phyloP scores from a whole-genome alignment of 1,140 invertebrate species.

The Brachionus manjavacas region DNA sequence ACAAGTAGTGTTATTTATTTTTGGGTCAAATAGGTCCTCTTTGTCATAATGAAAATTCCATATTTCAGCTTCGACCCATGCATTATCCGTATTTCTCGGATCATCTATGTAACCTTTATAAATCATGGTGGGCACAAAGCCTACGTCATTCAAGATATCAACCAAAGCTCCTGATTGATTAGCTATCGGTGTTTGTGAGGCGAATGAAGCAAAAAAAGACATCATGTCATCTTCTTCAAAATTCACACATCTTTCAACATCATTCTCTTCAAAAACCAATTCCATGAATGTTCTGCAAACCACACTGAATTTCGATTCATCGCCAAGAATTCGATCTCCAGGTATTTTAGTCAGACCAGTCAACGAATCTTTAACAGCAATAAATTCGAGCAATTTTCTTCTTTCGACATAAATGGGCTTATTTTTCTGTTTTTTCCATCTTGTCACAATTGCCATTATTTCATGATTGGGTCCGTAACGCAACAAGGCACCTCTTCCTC shows the following conservation, averaged over 20 bases:
- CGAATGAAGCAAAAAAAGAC: slow-evolving; percentile 60
- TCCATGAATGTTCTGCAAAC: slow-evolving; percentile 40
- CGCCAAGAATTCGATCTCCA: slow-evolving; percentile 17
- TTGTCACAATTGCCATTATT: slow-evolving; percentile 55
- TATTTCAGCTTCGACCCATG: slow-evolving; percentile 42
- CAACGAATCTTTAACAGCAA: slow-evolving; percentile 23
- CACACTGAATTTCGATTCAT: slow-evolving; percentile 37
- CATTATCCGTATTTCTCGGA: slow-evolving; percentile 39
- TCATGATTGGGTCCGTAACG: slow-evolving; percentile 60
- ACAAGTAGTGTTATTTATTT: not conserved
- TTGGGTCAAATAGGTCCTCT: slow-evolving; percentile 13
- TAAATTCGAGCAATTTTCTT: slow-evolving; percentile 37
- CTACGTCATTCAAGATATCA: slow-evolving; percentile 21
- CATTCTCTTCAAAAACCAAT: slow-evolving; percentile 37
- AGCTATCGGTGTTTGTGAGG: slow-evolving; percentile 74
- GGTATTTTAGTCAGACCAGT: slow-evolving; percentile 37
- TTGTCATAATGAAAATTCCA: slow-evolving; percentile 44
- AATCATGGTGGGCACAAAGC: slow-evolving; percentile 38
- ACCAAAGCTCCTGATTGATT: slow-evolving; percentile 47
- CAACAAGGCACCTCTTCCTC: slow-evolving; percentile 56
- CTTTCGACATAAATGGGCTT: slow-evolving; percentile 20
- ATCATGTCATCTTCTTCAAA: slow-evolving; percentile 38
- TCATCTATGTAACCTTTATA: slow-evolving; percentile 41
- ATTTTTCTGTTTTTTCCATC: slow-evolving; percentile 47
- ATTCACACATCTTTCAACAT: slow-evolving; percentile 23